Percentiles rank a stretch among this genome's conserved stretches.
These are phyloP conservation scores for Cydia fagiglandana DNA, from an alignment of 1,140 invertebrate species.

Conservation along the genomic window DNA sequence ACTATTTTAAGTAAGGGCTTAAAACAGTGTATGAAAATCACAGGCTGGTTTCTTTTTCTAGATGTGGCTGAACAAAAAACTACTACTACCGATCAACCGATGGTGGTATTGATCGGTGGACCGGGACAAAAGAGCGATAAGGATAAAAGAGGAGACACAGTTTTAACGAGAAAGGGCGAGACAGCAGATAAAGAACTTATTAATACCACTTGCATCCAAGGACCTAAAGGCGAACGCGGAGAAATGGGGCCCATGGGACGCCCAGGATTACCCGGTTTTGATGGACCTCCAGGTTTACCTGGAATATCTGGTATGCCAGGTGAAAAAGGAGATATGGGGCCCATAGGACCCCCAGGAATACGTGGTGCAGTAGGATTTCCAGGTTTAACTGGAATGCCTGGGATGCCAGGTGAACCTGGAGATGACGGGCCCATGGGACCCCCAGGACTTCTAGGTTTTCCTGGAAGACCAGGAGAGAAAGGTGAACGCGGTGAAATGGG, in stretches of 20 bases:
- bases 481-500: slow-evolving; percentile 81
- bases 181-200: slow-evolving; percentile 45
- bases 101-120: not conserved
- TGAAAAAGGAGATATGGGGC: slow-evolving; percentile 56
- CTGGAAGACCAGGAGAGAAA: slow-evolving; percentile 70
- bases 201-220: slow-evolving; percentile 65
- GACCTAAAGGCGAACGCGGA: slow-evolving; percentile 76
- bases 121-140: not conserved
- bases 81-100: not conserved
- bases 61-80: not conserved
- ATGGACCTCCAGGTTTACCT: slow-evolving; percentile 37
- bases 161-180: not conserved
- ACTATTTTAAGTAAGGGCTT: not conserved
- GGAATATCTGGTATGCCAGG: slow-evolving; percentile 46
- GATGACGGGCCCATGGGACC: slow-evolving; percentile 81
- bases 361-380: slow-evolving; percentile 82
- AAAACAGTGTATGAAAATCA: not conserved
- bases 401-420: slow-evolving; percentile 83
- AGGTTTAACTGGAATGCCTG: slow-evolving; percentile 82
- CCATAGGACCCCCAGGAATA: slow-evolving; percentile 73
- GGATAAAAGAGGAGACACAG: not conserved
- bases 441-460: slow-evolving; percentile 71
- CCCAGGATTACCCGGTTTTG: slow-evolving; percentile 80
- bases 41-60: not conserved
- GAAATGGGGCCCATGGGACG: slow-evolving; percentile 79